These are phyloP conservation scores for Oophaga sylvatica DNA, from an alignment of 2,797 vertebrate species.

Conservation along the genomic window DNA sequence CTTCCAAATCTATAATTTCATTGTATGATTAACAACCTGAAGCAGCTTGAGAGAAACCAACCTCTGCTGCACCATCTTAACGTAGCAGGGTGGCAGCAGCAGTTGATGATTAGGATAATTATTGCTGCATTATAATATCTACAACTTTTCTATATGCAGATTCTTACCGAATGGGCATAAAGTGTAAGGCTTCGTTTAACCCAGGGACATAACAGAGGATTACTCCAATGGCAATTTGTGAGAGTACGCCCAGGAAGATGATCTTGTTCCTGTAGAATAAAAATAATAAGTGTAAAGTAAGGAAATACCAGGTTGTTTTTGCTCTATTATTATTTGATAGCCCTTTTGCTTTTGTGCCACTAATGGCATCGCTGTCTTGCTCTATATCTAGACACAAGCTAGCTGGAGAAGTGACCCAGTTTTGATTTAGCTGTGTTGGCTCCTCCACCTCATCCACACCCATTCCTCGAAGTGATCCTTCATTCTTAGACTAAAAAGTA, in stretches of 20 bases:
- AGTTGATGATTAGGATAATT: background rate
- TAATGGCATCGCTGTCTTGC: background rate
- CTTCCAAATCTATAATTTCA: too few species aligned
- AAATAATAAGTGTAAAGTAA: background rate
- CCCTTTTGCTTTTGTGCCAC: background rate
- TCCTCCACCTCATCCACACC: background rate
- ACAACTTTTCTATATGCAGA: background rate
- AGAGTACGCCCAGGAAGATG: constrained; percentile 43
- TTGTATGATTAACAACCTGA: too few species aligned
- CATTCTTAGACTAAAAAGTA: too few species aligned
- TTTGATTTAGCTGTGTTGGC: background rate
- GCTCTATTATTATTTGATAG: background rate
- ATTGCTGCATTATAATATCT: background rate
- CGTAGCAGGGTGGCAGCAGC: background rate
- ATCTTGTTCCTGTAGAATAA: constrained; percentile 48
- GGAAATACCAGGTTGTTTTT: background rate
- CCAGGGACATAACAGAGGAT: constrained; percentile 48
- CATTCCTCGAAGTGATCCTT: background rate
- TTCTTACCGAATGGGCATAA: constrained; percentile 50
- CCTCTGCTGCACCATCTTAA: too few species aligned
- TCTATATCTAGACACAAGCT: background rate
- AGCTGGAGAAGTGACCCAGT: background rate
- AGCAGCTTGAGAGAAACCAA: too few species aligned
- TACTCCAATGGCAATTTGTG: constrained; percentile 33
- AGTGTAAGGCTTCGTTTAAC: constrained; percentile 41